A percentile compares a stretch with the other conserved stretches of the same genome.
These are phyloP conservation scores for Leucosticte australis DNA, from an alignment of 2,113 vertebrate genomes.

Conservation along the genomic window DNA sequence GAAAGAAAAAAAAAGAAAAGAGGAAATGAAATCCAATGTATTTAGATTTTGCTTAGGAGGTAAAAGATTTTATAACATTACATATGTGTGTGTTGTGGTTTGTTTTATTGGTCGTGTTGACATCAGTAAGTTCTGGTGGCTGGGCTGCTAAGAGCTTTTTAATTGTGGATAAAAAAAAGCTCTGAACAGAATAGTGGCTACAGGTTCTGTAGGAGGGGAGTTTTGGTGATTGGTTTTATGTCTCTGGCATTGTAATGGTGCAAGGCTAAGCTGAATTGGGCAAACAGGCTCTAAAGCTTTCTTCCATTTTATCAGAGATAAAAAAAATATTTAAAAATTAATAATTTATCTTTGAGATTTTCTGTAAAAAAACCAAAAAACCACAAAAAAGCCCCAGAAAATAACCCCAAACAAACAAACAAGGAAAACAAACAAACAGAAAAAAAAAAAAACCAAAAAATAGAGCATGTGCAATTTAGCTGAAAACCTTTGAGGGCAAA, in stretches of 20 bases:
- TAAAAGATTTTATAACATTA: background rate
- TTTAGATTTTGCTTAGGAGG: background rate
- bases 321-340: background rate
- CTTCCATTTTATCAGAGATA: background rate
- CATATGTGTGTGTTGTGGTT: background rate
- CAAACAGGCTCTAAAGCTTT: background rate
- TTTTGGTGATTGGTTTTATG: background rate
- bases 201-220: background rate
- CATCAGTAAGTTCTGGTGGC: fast-evolving
- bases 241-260: background rate
- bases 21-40: background rate
- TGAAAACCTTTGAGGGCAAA: background rate
- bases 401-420: background rate
- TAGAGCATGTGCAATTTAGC: fast-evolving
- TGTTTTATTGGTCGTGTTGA: background rate
- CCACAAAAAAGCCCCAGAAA: background rate
- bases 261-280: background rate
- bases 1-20: background rate
- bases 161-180: background rate
- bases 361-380: background rate
- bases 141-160: background rate
- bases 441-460: too few relatives aligned
- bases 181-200: background rate
- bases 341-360: background rate
- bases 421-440: background rate